Percentiles rank a stretch among this genome's conserved stretches.
Evolutionary conservation across 2,888 invertebrate genomes (phyloP).

Genomic region (Nemoura dubitans): DNA sequence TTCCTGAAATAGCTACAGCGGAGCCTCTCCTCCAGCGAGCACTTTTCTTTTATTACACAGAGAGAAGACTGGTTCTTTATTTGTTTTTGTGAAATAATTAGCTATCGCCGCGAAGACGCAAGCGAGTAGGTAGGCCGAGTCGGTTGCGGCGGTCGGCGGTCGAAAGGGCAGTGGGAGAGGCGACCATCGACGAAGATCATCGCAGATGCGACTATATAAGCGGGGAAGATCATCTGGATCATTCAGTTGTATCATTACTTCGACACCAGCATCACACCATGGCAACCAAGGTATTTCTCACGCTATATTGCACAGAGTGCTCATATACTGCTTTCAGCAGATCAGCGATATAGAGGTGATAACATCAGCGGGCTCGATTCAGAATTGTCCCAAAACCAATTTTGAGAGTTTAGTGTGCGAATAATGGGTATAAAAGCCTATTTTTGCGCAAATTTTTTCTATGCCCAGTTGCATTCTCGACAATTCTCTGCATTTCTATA

Average conservation of each 20-base stretch:
- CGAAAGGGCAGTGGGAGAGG: constrained; percentile 31
- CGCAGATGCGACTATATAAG: constrained; percentile 2
- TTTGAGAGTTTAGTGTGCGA: too few species aligned
- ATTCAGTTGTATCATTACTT: constrained; percentile 1
- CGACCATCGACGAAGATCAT: not conserved
- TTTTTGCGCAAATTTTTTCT: too few species aligned
- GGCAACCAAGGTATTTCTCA: not conserved
- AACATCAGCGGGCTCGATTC: too few species aligned
- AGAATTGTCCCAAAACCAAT: too few species aligned
- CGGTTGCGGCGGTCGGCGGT: not conserved
- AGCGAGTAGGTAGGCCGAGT: not conserved
- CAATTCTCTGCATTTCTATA: too few species aligned
- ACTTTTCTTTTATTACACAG: not conserved
- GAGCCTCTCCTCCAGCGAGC: not conserved
- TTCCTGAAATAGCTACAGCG: constrained; percentile 15
- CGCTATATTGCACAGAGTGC: not conserved
- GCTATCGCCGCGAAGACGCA: not conserved
- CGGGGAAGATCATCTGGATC: constrained; percentile 19
- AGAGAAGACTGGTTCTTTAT: constrained; percentile 24
- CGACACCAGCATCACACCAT: constrained; percentile 15
- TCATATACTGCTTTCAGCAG: not conserved
- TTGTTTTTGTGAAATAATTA: constrained; percentile 29
- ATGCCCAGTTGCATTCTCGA: too few species aligned
- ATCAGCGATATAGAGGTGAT: too few species aligned
- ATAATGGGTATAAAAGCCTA: too few species aligned